Percentiles rank a stretch among this genome's conserved stretches.
These are phyloP conservation scores for Paradoxurus hermaphroditus DNA, from an alignment of 2,113 vertebrate species.

Conservation along the genomic window DNA sequence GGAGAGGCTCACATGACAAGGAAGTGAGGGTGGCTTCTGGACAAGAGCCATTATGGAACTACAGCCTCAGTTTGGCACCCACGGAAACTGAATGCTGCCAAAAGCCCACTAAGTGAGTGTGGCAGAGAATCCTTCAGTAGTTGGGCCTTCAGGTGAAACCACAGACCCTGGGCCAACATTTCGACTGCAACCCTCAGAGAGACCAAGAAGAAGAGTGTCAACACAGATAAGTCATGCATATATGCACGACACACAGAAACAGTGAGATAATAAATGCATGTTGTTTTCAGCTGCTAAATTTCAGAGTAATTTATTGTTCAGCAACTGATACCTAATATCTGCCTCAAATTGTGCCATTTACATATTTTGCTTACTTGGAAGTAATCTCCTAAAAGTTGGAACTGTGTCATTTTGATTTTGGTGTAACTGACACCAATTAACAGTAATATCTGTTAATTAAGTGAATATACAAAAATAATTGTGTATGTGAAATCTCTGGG, in stretches of 20 bases:
- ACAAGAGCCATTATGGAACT: neutral
- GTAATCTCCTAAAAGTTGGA: neutral
- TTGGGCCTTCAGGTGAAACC: neutral
- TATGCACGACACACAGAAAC: neutral
- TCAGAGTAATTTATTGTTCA: neutral
- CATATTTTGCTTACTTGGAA: neutral
- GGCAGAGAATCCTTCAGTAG: no score
- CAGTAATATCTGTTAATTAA: neutral
- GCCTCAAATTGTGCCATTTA: neutral
- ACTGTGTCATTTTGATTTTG: neutral
- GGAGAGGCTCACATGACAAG: neutral
- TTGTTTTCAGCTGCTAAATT: neutral
- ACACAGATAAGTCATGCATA: neutral
- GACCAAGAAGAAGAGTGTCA: neutral
- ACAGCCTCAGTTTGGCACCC: neutral
- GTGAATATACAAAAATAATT: neutral
- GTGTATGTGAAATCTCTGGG: neutral
- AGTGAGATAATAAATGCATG: neutral
- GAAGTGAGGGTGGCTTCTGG: neutral
- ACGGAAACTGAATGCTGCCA: neutral
- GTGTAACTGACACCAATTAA: neutral
- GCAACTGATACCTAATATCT: neutral
- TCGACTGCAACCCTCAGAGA: neutral
- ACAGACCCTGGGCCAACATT: neutral
- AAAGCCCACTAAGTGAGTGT: no score